A percentile compares a stretch with the other conserved stretches of the same genome.
Evolutionary conservation across 2,113 vertebrate species (phyloP).

Genomic region (Colaptes auratus): DNA sequence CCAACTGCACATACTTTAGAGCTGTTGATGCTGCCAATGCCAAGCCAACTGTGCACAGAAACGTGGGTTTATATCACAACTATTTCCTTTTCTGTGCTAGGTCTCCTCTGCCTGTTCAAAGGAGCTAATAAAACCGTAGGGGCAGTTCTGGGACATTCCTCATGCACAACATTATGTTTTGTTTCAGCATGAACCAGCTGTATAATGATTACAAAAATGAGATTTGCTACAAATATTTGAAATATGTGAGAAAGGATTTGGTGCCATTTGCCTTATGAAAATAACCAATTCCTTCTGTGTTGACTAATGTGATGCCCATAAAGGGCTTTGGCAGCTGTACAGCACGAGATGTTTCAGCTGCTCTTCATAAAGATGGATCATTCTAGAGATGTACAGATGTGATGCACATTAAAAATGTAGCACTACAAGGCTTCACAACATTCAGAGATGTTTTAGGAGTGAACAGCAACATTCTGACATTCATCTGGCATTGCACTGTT

Average conservation of each 20-base stretch:
- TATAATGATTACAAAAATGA: slow-evolving; percentile 46
- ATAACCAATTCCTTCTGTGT: slow-evolving; percentile 58
- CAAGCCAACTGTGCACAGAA: neutral
- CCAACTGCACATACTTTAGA: neutral
- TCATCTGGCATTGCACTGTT: neutral
- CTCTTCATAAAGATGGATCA: slow-evolving; percentile 22
- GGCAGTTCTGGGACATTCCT: neutral
- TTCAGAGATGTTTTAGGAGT: slow-evolving; percentile 44
- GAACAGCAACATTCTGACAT: slow-evolving; percentile 32
- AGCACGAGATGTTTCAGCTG: slow-evolving; percentile 62
- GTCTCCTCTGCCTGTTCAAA: neutral
- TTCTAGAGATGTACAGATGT: slow-evolving; percentile 39
- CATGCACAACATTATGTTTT: neutral
- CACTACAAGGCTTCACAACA: neutral
- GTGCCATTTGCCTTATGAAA: slow-evolving; percentile 62
- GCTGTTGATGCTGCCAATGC: neutral
- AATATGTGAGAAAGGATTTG: slow-evolving; percentile 58
- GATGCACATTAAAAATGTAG: slow-evolving; percentile 56
- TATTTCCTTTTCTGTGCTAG: neutral
- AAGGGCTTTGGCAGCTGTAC: neutral
- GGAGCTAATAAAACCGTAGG: slow-evolving; percentile 36
- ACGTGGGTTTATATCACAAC: neutral
- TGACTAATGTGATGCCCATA: slow-evolving; percentile 24
- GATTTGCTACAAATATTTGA: slow-evolving; percentile 58
- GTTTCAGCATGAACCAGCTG: slow-evolving; percentile 26